A percentile compares a stretch with the other conserved stretches of the same genome.
These are phyloP conservation scores for Calidris pygmaea DNA, from an alignment of 2,113 vertebrate genomes.

Conservation along the genomic window DNA sequence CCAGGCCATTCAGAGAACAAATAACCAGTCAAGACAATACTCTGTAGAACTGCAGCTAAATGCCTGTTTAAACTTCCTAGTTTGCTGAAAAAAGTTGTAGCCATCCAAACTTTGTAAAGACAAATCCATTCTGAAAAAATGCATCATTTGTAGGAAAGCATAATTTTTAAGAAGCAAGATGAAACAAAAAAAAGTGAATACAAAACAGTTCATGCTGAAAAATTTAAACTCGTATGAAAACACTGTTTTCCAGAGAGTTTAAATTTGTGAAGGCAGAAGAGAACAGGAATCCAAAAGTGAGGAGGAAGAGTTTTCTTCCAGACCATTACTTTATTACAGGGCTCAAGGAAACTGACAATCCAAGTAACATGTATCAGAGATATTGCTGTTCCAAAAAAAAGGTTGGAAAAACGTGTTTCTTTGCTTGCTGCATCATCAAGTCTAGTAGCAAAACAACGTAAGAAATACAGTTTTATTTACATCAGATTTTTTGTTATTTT, in stretches of 20 bases:
- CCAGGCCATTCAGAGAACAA: neutral
- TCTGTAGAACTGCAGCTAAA: neutral
- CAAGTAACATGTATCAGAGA: neutral
- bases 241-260: neutral
- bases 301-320: neutral
- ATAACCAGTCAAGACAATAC: neutral
- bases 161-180: neutral
- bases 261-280: neutral
- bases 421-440: neutral
- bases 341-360: neutral
- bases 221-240: neutral
- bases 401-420: neutral
- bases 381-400: neutral
- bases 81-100: neutral
- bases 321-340: neutral
- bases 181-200: neutral
- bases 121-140: neutral
- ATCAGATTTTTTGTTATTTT: neutral
- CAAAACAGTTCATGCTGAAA: neutral
- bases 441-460: neutral
- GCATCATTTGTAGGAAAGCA: neutral
- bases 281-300: neutral
- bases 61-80: rapidly evolving
- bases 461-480: neutral
- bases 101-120: neutral